Base-by-base conservation (phyloP, 2,888 invertebrate species). In the Thymelicus acteon region DNA sequence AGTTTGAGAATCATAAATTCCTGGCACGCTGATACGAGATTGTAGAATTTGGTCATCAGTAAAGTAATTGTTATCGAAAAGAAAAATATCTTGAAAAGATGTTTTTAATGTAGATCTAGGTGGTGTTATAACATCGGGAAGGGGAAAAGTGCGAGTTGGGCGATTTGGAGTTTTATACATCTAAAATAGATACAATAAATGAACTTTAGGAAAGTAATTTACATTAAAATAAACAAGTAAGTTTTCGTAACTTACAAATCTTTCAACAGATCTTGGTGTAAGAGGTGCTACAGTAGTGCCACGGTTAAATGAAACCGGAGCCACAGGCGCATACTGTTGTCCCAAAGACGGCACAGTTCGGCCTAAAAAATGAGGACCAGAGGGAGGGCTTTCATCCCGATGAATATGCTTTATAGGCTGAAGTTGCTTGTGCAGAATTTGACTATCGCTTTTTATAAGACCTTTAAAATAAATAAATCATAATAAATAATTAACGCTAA, bases 351-450 rank as follows among this genome's bases (percentile, higher is more conserved):
- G 48, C 1, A 83, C 78, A 39, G 83, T 75, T 40, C 87, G 82
- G 0, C 85, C 77, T 60, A 90, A 69, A 72, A 92, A 91, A 67
- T 89, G 88, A 13, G 91, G 90, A 47, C 84, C 82, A 0, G 88
- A 86, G 39, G 90, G 90, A 7, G 90, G 91, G 73, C 90, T 91
- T 71, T 91, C 91, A 71, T 92, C 92, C 10, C 90, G 88, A 73
- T 82, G 79, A 5, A 84, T 78, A 77, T 84, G 76, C 67, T 74
- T 76, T 31, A 69, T 75, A 66, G 71, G 70, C 54, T 44, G 63
- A 19, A 69, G 72, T 72, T 75, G 74, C 7, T 73, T 63, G 57
- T 72, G 24, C 10, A 78, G 31, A 44, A 54, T 49, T 60, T 60
- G 40, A 44, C 39, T 40, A 49, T 49, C 71, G 58, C 47, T 71